Conservation (phyloP, 2,113 vertebrate species). For the Sinocyclocheilus anshuiensis region DNA sequence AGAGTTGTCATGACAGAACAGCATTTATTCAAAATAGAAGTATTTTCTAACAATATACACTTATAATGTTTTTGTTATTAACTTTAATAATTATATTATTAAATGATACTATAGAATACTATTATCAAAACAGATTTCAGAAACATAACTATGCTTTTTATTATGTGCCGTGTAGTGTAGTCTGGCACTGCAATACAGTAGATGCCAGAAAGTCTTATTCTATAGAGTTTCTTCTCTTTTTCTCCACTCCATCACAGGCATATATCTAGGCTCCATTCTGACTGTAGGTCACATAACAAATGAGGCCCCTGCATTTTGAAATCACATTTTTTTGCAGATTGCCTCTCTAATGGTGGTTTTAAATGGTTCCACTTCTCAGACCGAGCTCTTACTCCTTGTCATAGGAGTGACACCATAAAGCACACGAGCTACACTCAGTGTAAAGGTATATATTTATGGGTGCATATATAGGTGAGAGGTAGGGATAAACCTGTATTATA, state of each 20-base stretch:
- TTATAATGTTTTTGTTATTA: background rate
- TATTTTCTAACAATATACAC: background rate
- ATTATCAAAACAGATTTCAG: background rate
- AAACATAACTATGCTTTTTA: background rate
- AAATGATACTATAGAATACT: background rate
- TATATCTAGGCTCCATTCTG: background rate
- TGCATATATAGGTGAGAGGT: background rate
- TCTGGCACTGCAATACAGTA: background rate
- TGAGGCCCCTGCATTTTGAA: constrained; percentile 5
- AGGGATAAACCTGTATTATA: constrained; percentile 12
- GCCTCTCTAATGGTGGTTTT: constrained; percentile 5
- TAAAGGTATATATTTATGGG: background rate
- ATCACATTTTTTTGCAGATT: background rate
- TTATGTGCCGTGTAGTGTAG: background rate
- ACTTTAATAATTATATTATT: background rate
- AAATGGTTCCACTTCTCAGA: background rate
- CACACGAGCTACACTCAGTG: background rate
- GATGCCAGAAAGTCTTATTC: background rate
- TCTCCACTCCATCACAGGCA: background rate
- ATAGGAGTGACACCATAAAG: background rate
- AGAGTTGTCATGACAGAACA: too few species aligned
- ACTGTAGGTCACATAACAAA: background rate
- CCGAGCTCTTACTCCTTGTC: background rate
- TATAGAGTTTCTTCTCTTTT: background rate
- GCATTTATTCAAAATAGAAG: background rate